These are phyloP conservation scores for Drosophila bipectinata DNA, from an alignment of 1,140 invertebrate genomes.

Conservation along the genomic window DNA sequence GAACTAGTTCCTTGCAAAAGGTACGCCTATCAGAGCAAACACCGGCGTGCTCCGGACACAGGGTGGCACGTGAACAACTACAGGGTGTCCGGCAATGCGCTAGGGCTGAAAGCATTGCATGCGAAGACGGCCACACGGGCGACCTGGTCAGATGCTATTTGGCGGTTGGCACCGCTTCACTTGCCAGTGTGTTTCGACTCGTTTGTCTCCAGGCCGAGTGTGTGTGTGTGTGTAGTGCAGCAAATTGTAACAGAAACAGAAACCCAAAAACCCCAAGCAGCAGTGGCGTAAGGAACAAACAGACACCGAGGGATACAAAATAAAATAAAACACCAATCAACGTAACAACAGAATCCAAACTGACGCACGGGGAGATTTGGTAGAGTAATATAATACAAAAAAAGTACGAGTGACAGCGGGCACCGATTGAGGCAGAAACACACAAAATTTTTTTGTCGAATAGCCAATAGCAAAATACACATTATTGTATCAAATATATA, in stretches of 20 bases:
- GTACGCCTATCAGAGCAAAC: background rate
- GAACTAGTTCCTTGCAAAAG: background rate
- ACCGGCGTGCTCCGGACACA: background rate
- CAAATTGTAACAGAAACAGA: background rate
- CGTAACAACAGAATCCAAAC: background rate
- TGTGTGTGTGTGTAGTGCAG: conserved; percentile 23
- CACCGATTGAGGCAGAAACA: background rate
- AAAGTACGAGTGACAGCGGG: background rate
- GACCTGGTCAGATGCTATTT: conserved; percentile 1
- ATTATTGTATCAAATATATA: no score
- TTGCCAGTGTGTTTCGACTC: conserved; percentile 1
- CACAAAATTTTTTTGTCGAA: background rate
- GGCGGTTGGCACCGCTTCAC: background rate
- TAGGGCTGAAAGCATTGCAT: no score
- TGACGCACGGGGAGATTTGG: background rate
- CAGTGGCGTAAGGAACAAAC: no score
- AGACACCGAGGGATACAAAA: background rate
- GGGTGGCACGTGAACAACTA: background rate
- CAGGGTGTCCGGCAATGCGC: no score
- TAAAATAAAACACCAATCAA: background rate
- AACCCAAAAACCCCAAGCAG: no score
- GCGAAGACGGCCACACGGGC: background rate
- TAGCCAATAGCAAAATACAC: background rate
- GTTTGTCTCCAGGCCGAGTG: conserved; percentile 9
- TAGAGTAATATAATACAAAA: background rate